Percentiles rank a stretch among this genome's conserved stretches.
Evolutionary conservation across 1,140 invertebrate genomes (phyloP).

Genomic region (Macrobrachium nipponense): DNA sequence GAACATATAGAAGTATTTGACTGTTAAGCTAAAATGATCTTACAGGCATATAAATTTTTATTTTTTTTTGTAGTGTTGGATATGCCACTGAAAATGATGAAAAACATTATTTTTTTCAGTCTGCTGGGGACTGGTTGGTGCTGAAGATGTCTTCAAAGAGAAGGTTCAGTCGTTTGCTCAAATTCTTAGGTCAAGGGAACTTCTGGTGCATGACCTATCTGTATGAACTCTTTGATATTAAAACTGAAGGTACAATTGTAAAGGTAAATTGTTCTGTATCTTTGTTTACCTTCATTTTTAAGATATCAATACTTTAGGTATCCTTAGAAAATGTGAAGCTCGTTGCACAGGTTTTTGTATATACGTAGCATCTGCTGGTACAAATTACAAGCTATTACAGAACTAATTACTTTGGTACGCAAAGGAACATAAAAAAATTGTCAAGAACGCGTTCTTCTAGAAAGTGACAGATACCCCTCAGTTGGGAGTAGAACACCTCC

Average conservation of each 20-base stretch:
- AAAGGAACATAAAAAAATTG: too few relatives aligned
- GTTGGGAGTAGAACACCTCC: too few relatives aligned
- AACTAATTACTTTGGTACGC: too few relatives aligned
- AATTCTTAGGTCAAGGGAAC: slow-evolving; percentile 49
- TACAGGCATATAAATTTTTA: neutral
- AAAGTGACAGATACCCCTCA: too few relatives aligned
- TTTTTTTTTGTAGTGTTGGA: too few relatives aligned
- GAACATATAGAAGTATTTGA: too few relatives aligned
- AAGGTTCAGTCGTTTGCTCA: slow-evolving; percentile 54
- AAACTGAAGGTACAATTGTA: slow-evolving; percentile 47
- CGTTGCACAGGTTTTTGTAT: too few relatives aligned
- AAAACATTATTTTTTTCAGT: slow-evolving; percentile 5
- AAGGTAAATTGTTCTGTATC: slow-evolving; percentile 11
- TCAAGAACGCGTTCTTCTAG: too few relatives aligned
- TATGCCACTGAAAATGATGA: too few relatives aligned
- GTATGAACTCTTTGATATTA: slow-evolving; percentile 46
- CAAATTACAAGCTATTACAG: too few relatives aligned
- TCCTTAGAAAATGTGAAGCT: neutral
- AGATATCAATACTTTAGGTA: neutral
- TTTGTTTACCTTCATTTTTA: neutral
- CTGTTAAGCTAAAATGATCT: neutral
- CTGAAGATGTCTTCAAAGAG: slow-evolving; percentile 60
- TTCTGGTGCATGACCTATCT: slow-evolving; percentile 62
- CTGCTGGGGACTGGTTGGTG: slow-evolving; percentile 61
- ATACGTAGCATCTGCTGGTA: too few relatives aligned